A percentile compares a stretch with the other conserved stretches of the same genome.
Conservation (phyloP, 23 tunicate genomes). For the Phallusia fumigata region DNA sequence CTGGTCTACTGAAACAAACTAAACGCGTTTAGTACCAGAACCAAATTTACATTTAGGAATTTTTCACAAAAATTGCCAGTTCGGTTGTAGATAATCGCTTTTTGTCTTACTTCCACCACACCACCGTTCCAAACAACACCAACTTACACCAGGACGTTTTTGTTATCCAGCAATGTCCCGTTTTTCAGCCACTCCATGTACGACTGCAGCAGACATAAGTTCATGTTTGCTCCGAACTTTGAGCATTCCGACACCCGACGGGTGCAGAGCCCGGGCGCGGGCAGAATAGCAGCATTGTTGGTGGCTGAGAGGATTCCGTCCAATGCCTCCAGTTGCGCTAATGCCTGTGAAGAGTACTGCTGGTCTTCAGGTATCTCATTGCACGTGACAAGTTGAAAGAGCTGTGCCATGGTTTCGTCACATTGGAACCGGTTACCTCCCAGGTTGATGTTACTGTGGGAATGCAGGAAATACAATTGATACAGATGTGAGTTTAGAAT, state of each 20-base stretch:
- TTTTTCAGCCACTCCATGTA: neutral
- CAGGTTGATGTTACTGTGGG: neutral
- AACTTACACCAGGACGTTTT: neutral
- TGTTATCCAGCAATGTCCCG: neutral
- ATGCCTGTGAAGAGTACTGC: neutral
- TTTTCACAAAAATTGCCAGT: too few species aligned
- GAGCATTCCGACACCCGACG: neutral
- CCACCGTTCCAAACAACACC: too few species aligned
- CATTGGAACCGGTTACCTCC: conserved; percentile 21
- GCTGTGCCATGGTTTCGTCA: conserved; percentile 5
- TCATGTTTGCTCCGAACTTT: conserved; percentile 7
- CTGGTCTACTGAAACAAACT: too few species aligned
- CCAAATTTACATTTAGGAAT: too few species aligned
- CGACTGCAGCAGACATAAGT: conserved; percentile 16
- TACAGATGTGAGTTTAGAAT: too few species aligned
- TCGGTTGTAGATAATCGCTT: too few species aligned
- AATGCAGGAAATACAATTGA: too few species aligned
- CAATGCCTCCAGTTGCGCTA: neutral
- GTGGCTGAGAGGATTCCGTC: neutral
- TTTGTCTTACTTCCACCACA: too few species aligned
- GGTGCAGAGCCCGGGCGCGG: conserved; percentile 19
- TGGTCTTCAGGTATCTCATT: conserved; percentile 13
- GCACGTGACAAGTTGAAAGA: neutral
- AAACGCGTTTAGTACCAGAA: too few species aligned
- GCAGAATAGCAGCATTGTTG: neutral